Base-by-base conservation (phyloP, 2,113 vertebrate genomes). In the Sebastes schlegelii region DNA sequence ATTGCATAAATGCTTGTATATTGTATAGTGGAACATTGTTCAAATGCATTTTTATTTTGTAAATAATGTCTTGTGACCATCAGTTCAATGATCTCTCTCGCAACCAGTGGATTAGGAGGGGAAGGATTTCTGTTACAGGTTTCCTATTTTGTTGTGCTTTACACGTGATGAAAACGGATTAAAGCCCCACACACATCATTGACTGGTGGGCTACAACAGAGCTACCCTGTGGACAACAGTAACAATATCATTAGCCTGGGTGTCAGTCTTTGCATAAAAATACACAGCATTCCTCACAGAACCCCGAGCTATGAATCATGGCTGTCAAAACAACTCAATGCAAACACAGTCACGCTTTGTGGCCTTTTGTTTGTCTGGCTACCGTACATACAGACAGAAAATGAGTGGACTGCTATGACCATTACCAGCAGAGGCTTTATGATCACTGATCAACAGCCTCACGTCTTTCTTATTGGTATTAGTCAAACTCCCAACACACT, bases 341-440 rank as follows among this genome's bases (percentile, higher is more conserved):
- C 89, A 93, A 92, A 92, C 88, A 91, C 73, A 79, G 84, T 86
- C 82, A 87, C 42, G 58, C 80, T 85, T 81, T 88, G 82, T 79
- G 54, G 67, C 69, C 77, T 86, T 34, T 79, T 92, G 82, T 92
- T 86, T 92, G 79, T 91, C 81, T 90, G 84, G 82, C 89, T 91
- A 89, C 90, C 77, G 86, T 83, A 88, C 60, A 75, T 68, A 77
- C 71, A 77, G 84, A 65, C 23, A 69, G 45, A 71, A 26, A 64
- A 66, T 34, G 49, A 67, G 46, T 54, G 54, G 34, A 78, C 77
- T 87, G 84, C 88, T 87, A 49, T 74, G 82, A 79, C 86, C 60
- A 76, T 49, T 69, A 71, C 63, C 45, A 88, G 86, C 46, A 68
- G 70, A 34, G 12, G 51, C 65, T 75, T 81, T 76, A 64, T 69